Evolutionary conservation across 1,140 invertebrate genomes (phyloP).

Genomic region (Rhyzopertha dominica): DNA sequence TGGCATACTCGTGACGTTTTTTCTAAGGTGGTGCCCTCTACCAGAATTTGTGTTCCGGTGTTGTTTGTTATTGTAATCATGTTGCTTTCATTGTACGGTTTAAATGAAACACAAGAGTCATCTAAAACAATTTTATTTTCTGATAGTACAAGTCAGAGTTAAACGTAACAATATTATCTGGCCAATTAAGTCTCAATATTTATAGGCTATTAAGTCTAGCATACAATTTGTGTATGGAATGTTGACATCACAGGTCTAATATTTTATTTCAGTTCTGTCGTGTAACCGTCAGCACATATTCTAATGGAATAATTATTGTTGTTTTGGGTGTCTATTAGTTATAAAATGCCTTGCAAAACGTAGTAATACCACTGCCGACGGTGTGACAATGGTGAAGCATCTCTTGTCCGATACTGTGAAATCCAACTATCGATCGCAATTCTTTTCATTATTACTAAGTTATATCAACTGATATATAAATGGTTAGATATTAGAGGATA

Average conservation of each 20-base stretch:
- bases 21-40: too few relatives aligned
- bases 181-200: constrained; percentile 12
- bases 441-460: too few relatives aligned
- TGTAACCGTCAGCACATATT: constrained; percentile 2
- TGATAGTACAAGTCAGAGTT: constrained; percentile 32
- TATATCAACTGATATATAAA: too few relatives aligned
- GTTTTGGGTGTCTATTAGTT: constrained; percentile 3
- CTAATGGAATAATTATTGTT: not conserved
- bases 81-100: too few relatives aligned
- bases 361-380: constrained; percentile 2
- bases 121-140: constrained; percentile 32
- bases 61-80: too few relatives aligned
- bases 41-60: too few relatives aligned
- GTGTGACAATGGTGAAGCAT: not conserved
- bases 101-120: constrained; percentile 1
- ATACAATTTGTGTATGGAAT: constrained; percentile 21
- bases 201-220: constrained; percentile 19
- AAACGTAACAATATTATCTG: constrained; percentile 35
- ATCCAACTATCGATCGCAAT: too few relatives aligned
- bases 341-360: constrained; percentile 6
- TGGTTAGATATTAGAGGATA: too few relatives aligned
- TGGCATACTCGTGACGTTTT: too few relatives aligned
- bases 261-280: constrained; percentile 11
- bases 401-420: constrained; percentile 8
- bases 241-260: constrained; percentile 32